A percentile compares a stretch with the other conserved stretches of the same genome.
phyloP scores from a whole-genome alignment of 2,113 vertebrate species.

The Gallinago paraguaiae region DNA sequence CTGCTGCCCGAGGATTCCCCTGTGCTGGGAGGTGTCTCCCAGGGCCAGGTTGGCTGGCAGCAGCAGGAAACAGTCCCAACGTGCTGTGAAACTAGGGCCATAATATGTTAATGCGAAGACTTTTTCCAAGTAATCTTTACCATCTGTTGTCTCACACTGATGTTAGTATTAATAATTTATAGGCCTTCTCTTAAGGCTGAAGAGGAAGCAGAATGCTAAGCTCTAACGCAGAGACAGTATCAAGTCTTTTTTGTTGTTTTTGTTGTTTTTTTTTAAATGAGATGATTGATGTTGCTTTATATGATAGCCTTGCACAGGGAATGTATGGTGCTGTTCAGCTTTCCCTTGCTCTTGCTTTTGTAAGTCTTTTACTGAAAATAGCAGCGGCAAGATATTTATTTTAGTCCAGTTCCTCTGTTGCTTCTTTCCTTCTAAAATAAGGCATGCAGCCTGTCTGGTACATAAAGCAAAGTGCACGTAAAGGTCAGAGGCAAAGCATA shows the following conservation, averaged over 20 bases:
- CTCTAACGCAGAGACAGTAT: constrained; percentile 12
- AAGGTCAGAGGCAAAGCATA: constrained; percentile 51
- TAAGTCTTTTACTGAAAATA: constrained; percentile 14
- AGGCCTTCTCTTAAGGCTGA: constrained; percentile 59
- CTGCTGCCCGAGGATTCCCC: constrained; percentile 25
- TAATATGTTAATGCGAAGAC: constrained; percentile 60
- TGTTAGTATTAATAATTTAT: constrained; percentile 69
- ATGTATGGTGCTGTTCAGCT: neutral
- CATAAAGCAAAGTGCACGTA: constrained; percentile 15
- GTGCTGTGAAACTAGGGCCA: neutral
- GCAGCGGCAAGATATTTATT: constrained; percentile 9
- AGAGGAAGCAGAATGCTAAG: constrained; percentile 54
- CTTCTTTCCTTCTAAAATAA: constrained; percentile 42
- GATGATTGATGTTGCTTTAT: constrained; percentile 25
- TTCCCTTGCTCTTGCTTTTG: neutral
- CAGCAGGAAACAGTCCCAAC: constrained; percentile 30
- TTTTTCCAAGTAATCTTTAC: constrained; percentile 71
- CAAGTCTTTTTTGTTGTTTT: neutral
- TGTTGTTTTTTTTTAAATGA: neutral
- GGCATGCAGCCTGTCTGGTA: neutral
- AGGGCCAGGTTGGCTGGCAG: neutral
- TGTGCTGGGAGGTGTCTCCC: neutral
- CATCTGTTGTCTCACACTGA: constrained; percentile 70
- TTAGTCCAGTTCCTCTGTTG: constrained; percentile 9
- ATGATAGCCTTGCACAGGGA: neutral